Percentiles rank a stretch among this genome's conserved stretches.
phyloP scores from a whole-genome alignment of 2,113 vertebrate species.

The Notothenia rossii region DNA sequence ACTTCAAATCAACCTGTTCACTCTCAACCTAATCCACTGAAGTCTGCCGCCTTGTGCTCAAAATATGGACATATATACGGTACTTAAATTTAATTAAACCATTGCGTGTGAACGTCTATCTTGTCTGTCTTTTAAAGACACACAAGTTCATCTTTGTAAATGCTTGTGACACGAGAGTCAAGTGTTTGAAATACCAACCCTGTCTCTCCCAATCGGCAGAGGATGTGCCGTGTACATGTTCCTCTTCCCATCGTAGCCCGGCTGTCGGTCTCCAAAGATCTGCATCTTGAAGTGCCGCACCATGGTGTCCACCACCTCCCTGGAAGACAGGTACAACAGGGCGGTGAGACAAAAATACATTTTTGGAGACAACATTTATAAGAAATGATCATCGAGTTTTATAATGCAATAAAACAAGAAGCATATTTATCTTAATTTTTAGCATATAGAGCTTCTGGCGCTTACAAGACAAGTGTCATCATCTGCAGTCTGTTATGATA shows the following conservation, averaged over 20 bases:
- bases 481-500: background rate
- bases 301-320: constrained; percentile 99
- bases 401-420: background rate
- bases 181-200: constrained; percentile 79
- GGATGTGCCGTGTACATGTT: constrained; percentile 99
- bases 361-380: background rate
- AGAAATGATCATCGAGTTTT: background rate
- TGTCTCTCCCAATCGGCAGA: constrained; percentile 94
- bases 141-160: too few species aligned
- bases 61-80: too few species aligned
- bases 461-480: background rate
- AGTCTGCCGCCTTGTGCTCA: too few species aligned
- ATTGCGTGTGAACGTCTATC: background rate
- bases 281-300: constrained; percentile 99
- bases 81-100: background rate
- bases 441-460: background rate
- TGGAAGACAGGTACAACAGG: constrained; percentile 54
- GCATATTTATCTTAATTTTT: background rate
- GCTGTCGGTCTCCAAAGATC: constrained; percentile 98
- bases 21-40: too few species aligned
- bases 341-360: background rate
- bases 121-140: background rate
- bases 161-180: background rate
- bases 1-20: too few species aligned
- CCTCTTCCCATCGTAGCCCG: constrained; percentile 97